Evolutionary conservation across 2,888 invertebrate genomes (phyloP), one percentile per base, ranked within the genome.

Genomic region (Cryptocheilus praepositus): DNA sequence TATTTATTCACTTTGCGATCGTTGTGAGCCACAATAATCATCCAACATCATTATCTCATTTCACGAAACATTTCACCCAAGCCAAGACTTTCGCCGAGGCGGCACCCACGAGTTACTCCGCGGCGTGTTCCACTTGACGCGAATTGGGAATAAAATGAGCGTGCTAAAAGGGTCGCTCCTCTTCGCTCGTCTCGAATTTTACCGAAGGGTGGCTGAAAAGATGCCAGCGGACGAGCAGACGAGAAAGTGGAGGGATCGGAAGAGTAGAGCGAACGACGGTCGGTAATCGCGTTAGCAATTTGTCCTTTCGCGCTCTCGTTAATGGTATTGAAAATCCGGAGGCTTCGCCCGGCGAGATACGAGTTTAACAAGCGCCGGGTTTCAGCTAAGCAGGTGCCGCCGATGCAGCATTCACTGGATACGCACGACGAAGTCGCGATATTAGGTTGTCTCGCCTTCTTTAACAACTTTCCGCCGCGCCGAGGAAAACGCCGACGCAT

Each of bases 101-200:
- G 22, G 3, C 46, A 7, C 5, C 16, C 7, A 54, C 22, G 54
- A 18, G 22, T 3, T 4, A 18, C 8, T 8, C 8, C 15, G 36
- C 22, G 53, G 64, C 45, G 15, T 13, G 59, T 54, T 45, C 56
- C 43, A n/a, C 59, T 13, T 1, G 18, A 57, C 53, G 52, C 54
- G 68, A 71, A 73, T 71, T 21, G 61, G 43, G 68, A 55, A 60
- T 68, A 46, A 63, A 73, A 68, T 62, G 71, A 62, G 60, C 65
- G 64, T 52, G 58, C 13, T 61, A 65, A 71, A 73, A 68, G 71
- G 71, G 73, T 66, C 57, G 72, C 61, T 61, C 64, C 59, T 60
- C 72, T 65, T 68, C 72, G 54, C 68, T 51, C 49, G 49, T 16
- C 61, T 65, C 61, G 60, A 71, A 68, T 61, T 57, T 55, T 58